A percentile compares a stretch with the other conserved stretches of the same genome.
Conservation (phyloP, 2,888 invertebrate genomes). For the Cosmorhoe ocellata region DNA sequence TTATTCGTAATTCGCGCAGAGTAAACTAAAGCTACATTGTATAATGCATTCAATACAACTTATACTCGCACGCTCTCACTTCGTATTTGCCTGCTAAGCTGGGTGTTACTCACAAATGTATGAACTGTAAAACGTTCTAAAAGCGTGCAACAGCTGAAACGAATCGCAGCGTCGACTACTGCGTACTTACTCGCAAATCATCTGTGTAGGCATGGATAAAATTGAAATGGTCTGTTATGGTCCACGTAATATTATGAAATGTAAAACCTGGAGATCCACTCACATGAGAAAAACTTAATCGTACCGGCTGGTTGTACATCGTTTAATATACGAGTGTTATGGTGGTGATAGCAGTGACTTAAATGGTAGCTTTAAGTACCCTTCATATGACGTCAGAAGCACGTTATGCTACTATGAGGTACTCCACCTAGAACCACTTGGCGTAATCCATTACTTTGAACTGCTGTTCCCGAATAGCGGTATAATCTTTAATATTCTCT, state of each 20-base stretch:
- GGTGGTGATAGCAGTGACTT: neutral
- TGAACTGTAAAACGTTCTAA: slow-evolving; percentile 53
- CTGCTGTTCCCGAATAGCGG: slow-evolving; percentile 1
- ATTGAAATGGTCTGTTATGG: neutral
- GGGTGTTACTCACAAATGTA: slow-evolving; percentile 43
- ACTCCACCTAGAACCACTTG: slow-evolving; percentile 7
- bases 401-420: neutral
- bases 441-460: slow-evolving; percentile 36
- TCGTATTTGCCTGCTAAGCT: neutral
- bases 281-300: too few relatives aligned
- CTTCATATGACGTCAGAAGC: neutral
- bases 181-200: neutral
- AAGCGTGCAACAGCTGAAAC: slow-evolving; percentile 61
- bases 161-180: slow-evolving; percentile 51
- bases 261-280: too few relatives aligned
- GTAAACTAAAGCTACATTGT: too few relatives aligned
- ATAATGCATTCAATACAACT: too few relatives aligned
- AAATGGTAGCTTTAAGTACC: neutral
- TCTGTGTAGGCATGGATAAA: slow-evolving; percentile 43
- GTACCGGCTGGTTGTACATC: too few relatives aligned
- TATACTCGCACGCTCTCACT: too few relatives aligned
- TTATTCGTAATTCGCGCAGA: too few relatives aligned
- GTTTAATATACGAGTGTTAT: too few relatives aligned
- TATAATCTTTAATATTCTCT: slow-evolving; percentile 14
- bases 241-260: neutral